Conservation (phyloP, 2,113 vertebrate species). For the Podiceps cristatus region DNA sequence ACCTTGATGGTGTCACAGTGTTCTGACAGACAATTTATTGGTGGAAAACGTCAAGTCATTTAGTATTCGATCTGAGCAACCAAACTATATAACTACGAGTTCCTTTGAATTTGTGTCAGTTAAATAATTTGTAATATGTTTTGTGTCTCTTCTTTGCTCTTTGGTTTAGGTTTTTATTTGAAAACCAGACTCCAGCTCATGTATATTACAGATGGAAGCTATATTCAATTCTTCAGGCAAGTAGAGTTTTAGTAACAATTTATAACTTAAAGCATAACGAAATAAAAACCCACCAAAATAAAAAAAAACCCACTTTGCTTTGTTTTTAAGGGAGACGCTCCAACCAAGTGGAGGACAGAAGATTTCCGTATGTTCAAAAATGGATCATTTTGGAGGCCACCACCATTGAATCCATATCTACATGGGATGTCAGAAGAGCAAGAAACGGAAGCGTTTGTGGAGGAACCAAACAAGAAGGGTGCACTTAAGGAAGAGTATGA, state of each 20-base stretch:
- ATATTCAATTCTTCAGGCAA: constrained; percentile 96
- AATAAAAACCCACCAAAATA: neutral
- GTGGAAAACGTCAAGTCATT: neutral
- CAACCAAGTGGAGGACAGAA: constrained; percentile 95
- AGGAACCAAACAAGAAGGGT: constrained; percentile 92
- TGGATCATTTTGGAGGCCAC: constrained; percentile 95
- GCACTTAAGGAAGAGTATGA: constrained; percentile 96
- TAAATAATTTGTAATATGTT: neutral
- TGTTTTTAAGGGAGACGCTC: constrained; percentile 89
- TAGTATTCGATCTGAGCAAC: neutral
- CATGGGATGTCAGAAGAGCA: constrained; percentile 95
- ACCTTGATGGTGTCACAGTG: neutral
- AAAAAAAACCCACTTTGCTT: neutral
- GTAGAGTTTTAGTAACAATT: constrained; percentile 25
- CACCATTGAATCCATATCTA: constrained; percentile 94
- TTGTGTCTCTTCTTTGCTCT: constrained; percentile 7
- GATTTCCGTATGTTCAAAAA: constrained; percentile 99
- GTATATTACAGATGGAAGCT: constrained; percentile 99
- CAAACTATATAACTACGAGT: neutral
- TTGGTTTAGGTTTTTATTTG: constrained; percentile 93
- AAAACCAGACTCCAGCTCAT: constrained; percentile 98
- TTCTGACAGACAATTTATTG: neutral
- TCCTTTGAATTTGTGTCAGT: neutral
- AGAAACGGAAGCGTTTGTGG: constrained; percentile 89
- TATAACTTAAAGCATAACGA: neutral